Evolutionary conservation across 2,797 vertebrate species (phyloP), one percentile per base, ranked within the genome.

Genomic region (Hyperoplus immaculatus): DNA sequence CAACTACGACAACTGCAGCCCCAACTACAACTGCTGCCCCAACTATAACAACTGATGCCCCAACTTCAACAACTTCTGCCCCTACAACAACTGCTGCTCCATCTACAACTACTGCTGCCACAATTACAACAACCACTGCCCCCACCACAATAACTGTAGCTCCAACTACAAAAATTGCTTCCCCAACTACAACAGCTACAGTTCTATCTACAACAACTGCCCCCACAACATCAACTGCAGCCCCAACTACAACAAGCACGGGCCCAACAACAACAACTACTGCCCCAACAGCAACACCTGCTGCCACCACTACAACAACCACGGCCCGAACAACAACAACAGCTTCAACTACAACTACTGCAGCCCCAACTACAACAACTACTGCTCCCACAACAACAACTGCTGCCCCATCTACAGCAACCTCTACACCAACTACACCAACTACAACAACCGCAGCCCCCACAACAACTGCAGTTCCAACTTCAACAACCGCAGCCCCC

Each of bases 351-450:
- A 18, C 50, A 10, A 53, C 50, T 2, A 16, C 49, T 16, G 15
- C 1, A 1, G 49, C 12, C 9, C 5, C 15, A 11, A 18, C 8
- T 18, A 18, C 50, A 53, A 4, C 50, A 18, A 2, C n/a, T n/a
- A 10, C 45, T 11, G 12, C n/a, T n/a, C 8, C 45, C 3, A n/a
- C n/a, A n/a, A 4, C 2, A 8, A n/a, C 49, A 50, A 13, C 47
- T 5, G 1, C 47, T 3, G 2, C 47, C 6, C 2, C 49, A 50
- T 16, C 49, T 12, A 0, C 16, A 9, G 8, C 50, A 9, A 2
- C n/a, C 0, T 0, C n/a, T n/a, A n/a, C n/a, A n/a, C n/a, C n/a
- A n/a, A n/a, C 8, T 8, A 41, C 56, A 4, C 39, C 56, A 0
- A 1, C 38, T 13, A 8, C 49, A 50, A 50, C 49, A 16, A 0